Base-by-base conservation (phyloP, 2,113 vertebrate genomes). In the Axis porcinus region DNA sequence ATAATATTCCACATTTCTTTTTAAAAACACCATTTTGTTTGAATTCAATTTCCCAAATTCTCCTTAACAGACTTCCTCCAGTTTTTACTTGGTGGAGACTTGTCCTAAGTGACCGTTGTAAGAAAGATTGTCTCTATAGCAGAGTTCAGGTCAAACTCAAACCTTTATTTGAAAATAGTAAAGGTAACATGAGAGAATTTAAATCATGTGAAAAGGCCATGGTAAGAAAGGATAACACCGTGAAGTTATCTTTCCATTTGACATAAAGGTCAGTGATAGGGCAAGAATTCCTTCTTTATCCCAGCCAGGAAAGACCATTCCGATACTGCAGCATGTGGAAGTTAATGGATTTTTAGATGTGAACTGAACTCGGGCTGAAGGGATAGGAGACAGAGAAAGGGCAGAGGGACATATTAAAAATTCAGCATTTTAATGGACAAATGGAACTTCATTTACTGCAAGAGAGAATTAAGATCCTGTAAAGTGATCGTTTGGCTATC, bases 391-490 rank as follows among this genome's bases (percentile, higher is more conserved):
- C 10, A 94, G 47, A 78, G 33, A 47, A 88, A 90, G n/a, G 96
- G 21, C 88, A 93, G 95, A 89, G 52, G 78, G 70, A 50, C 36
- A 43, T 91, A 98, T 98, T 98, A 97, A 98, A 98, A 95, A 98
- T 96, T 96, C 55, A 98, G 40, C 6, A 94, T 96, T 97, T 95
- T 67, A 97, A 93, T 97, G 94, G 84, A 86, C 67, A 97, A 94
- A 86, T 96, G 67, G 74, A 89, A 83, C 50, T 92, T 89, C 43
- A 82, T 94, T 97, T 96, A 89, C 81, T 91, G 55, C 88, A 93
- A 94, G 54, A 91, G 79, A 97, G 30, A 89, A 28, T 3, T 57
- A 74, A 95, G 67, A 86, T 94, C 83, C 50, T 89, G 64, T 84
- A 96, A 97, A 90, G 9, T 95, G 85, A 98, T 84, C 50, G 13